A percentile compares a stretch with the other conserved stretches of the same genome.
These are phyloP conservation scores for Bacillus rossius DNA, from an alignment of 1,140 invertebrate species.

Conservation along the genomic window DNA sequence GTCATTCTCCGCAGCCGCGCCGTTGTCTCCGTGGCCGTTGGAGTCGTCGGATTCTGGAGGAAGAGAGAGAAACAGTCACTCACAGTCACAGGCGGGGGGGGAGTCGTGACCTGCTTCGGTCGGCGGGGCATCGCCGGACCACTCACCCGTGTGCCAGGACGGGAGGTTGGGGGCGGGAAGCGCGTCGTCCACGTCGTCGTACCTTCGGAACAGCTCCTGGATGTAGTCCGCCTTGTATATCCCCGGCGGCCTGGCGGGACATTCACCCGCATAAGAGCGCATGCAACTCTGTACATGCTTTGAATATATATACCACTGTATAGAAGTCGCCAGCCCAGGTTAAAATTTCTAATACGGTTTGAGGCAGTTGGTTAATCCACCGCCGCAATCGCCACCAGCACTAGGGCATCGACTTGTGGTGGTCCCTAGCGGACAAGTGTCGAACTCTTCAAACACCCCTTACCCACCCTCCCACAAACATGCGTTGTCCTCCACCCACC, in stretches of 20 bases:
- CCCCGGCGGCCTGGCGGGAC: slow-evolving; percentile 48
- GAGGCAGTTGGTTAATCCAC: too few species aligned
- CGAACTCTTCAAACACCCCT: too few species aligned
- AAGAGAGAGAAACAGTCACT: slow-evolving; percentile 10
- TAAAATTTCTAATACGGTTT: too few species aligned
- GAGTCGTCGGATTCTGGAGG: slow-evolving; percentile 12
- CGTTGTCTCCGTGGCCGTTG: slow-evolving; percentile 18
- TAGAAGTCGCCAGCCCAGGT: too few species aligned
- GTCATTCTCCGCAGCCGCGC: slow-evolving; percentile 4
- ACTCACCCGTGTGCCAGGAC: slow-evolving; percentile 71
- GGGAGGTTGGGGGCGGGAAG: slow-evolving; percentile 66
- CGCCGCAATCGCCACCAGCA: too few species aligned
- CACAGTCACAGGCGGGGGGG: background rate
- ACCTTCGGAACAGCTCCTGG: slow-evolving; percentile 54
- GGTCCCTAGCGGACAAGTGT: too few species aligned
- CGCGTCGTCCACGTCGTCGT: slow-evolving; percentile 67
- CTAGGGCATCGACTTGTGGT: too few species aligned
- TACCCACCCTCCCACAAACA: too few species aligned
- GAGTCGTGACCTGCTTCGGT: background rate
- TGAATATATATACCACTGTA: too few species aligned
- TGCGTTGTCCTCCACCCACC: too few species aligned
- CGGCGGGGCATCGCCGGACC: background rate
- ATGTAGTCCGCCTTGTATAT: slow-evolving; percentile 68
- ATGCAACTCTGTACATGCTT: too few species aligned
- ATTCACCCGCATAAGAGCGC: background rate